Conservation (phyloP, 64 coral and sea anemone genomes). For the Montipora efflorescens region DNA sequence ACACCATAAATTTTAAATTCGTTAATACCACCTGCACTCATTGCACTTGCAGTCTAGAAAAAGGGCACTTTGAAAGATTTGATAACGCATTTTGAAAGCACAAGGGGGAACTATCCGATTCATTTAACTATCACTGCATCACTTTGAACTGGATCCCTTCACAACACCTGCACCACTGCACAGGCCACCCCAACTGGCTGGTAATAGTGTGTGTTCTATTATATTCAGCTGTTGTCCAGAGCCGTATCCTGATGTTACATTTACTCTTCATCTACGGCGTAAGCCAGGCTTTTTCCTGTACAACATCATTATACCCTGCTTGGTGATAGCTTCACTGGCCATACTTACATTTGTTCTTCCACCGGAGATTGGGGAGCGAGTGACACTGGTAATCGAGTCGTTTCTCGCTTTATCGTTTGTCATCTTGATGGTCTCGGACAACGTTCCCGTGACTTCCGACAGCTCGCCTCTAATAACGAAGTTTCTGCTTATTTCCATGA, state of each 20-base stretch:
- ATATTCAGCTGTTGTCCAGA: conserved; percentile 94
- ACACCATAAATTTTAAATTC: neutral
- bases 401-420: conserved; percentile 95
- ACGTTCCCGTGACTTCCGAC: conserved; percentile 86
- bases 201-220: conserved; percentile 73
- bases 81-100: neutral
- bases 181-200: conserved; percentile 25
- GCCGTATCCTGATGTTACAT: conserved; percentile 93
- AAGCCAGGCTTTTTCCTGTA: conserved; percentile 97
- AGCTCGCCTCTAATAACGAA: conserved; percentile 81
- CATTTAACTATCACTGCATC: neutral
- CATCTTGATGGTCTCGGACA: conserved; percentile 89
- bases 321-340: conserved; percentile 88
- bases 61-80: neutral
- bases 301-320: conserved; percentile 96
- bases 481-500: conserved; percentile 92
- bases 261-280: conserved; percentile 84
- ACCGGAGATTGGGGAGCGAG: conserved; percentile 92
- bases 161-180: conserved; percentile 28
- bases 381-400: conserved; percentile 89
- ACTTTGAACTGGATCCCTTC: neutral
- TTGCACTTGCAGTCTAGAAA: neutral
- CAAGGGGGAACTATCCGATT: no score
- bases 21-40: neutral
- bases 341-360: conserved; percentile 93